Base-by-base conservation (phyloP, 2,888 invertebrate genomes). In the Lasius fuliginosus region DNA sequence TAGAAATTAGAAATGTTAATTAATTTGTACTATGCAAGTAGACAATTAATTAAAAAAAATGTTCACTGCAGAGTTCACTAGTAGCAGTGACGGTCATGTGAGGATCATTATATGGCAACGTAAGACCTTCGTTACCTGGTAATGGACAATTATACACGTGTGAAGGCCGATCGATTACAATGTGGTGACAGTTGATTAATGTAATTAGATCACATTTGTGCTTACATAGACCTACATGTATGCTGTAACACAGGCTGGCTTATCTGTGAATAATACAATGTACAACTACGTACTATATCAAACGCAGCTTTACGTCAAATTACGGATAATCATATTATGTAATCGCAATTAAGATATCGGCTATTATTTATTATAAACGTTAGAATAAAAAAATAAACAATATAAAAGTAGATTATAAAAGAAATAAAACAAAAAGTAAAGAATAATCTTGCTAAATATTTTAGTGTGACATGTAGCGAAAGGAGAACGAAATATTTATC, bases 101-200 rank as follows among this genome's bases (percentile, higher is more conserved):
- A 82, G 40, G 33, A 46, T 79, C 79, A 68, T 69, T 65, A 68
- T 71, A 85, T n/a, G 62, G 27, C 40, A 12, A 64, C 36, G 83
- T 64, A 82, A 75, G 73, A 85, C 84, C 85, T 82, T 84, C 82
- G 75, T 87, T 83, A 86, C 49, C 65, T 67, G 42, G 74, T 87
- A 87, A 90, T 86, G 64, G 86, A 73, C 79, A 85, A 83, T 86
- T 81, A 86, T 60, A 71, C 81, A 62, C 68, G 62, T 71, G 71
- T 73, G 81, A 88, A 82, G 73, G 36, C 46, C 65, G 73, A 62
- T 89, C 89, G 87, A 89, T 89, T 90, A 90, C 88, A 83, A 88
- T 74, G 84, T 77, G 86, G 74, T 82, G 89, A 89, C 89, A 87
- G 86, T 90, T 89, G 86, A 89, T 89, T 89, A 89, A 85, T 82